These are phyloP conservation scores for Sinopyrophorus schimmeli DNA, from an alignment of 2,888 invertebrate species.

Conservation along the genomic window DNA sequence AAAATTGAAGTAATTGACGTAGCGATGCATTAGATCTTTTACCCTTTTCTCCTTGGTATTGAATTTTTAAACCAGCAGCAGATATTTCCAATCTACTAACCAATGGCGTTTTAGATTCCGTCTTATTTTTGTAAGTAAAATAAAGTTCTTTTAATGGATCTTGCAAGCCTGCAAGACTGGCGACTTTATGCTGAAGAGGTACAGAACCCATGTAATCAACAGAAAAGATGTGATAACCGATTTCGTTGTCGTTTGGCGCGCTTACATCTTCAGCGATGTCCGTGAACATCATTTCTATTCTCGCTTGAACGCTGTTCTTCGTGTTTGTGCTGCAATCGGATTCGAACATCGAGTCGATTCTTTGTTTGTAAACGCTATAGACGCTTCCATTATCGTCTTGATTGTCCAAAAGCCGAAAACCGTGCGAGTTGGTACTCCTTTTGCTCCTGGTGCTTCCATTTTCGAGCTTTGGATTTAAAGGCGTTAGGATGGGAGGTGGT, in stretches of 20 bases:
- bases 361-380: slow-evolving; percentile 76
- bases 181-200: slow-evolving; percentile 76
- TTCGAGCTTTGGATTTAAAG: slow-evolving; percentile 17
- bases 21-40: not conserved
- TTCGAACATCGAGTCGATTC: slow-evolving; percentile 83
- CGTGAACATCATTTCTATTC: slow-evolving; percentile 84
- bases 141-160: slow-evolving; percentile 77
- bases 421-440: slow-evolving; percentile 43
- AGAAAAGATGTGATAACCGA: slow-evolving; percentile 58
- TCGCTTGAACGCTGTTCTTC: slow-evolving; percentile 79
- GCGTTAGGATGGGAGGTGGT: slow-evolving; percentile 41
- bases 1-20: not conserved
- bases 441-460: slow-evolving; percentile 43
- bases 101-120: slow-evolving; percentile 58
- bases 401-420: slow-evolving; percentile 49
- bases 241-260: slow-evolving; percentile 61
- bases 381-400: slow-evolving; percentile 49
- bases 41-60: slow-evolving; percentile 65
- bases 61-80: slow-evolving; percentile 71
- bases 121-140: slow-evolving; percentile 63
- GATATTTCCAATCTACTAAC: slow-evolving; percentile 70
- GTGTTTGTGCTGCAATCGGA: slow-evolving; percentile 53
- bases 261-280: slow-evolving; percentile 67
- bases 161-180: slow-evolving; percentile 81
- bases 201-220: slow-evolving; percentile 85